Evolutionary conservation across 2,888 invertebrate genomes (phyloP), one percentile per base, ranked within the genome.

Genomic region (Cinara cedri): DNA sequence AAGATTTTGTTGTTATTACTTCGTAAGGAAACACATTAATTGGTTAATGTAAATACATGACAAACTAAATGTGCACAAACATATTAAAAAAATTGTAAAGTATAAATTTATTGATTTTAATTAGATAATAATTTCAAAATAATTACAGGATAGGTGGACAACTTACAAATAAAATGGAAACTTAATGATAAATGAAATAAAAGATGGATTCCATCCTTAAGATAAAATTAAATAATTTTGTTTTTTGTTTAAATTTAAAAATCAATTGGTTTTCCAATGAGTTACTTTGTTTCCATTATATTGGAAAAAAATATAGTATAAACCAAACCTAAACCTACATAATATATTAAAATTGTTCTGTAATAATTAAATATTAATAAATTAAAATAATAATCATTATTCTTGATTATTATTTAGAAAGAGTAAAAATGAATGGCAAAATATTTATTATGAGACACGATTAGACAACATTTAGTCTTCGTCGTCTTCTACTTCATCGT

Each of bases 331-430:
- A 46, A 57, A n/a, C 44, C 24, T 57, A 57, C 16, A 62, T n/a
- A 42, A 8, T 46, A 10, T 46, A 2, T 8, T 46, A 49, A 34
- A 72, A 21, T 63, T 34, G 19, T 72, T 62, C 62, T 11, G 62
- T 51, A 72, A 51, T 72, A 10, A 72, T 26, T 49, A 72, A 60
- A 62, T 62, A 51, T 72, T 10, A 72, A 49, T 49, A 72, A 60
- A 62, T 72, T 72, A 46, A 57, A 60, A 51, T 51, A 34, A 49
- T 62, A 14, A 62, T 34, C 16, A 63, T 62, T 72, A 62, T 60
- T 60, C 8, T 34, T 72, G 72, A 63, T 60, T 49, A 62, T 62
- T 72, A 62, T 21, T 11, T 34, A 62, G 19, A 62, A 51, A 72
- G 24, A 34, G 19, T 24, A 9, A 44, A 63, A 51, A 62, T 62